These are phyloP conservation scores for Gila orcuttii DNA, from an alignment of 2,113 vertebrate species.

Conservation along the genomic window DNA sequence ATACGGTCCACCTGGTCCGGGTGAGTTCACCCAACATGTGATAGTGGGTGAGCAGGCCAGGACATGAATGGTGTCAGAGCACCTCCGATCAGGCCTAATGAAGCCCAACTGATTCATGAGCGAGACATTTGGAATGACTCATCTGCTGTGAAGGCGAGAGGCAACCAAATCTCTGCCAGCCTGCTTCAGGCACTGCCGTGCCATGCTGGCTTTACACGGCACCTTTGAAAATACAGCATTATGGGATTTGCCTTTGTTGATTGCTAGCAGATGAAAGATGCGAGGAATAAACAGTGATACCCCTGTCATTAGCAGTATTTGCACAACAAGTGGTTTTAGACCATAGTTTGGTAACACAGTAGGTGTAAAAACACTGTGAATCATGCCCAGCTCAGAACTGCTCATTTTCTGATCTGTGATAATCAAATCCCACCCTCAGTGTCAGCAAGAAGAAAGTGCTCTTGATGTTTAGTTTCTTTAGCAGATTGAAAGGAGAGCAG, in stretches of 20 bases:
- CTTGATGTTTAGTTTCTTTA: background rate
- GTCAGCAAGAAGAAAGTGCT: background rate
- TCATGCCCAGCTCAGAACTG: background rate
- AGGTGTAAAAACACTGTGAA: conserved; percentile 11
- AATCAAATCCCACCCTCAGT: conserved; percentile 6
- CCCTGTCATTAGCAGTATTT: background rate
- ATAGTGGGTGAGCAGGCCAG: conserved; percentile 3
- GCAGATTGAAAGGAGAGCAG: background rate
- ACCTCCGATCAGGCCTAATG: conserved; percentile 44
- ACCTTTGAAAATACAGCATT: conserved; percentile 3
- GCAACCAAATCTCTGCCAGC: conserved; percentile 13
- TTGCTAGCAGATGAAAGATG: background rate
- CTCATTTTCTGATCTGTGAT: background rate
- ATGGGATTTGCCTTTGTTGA: conserved; percentile 9
- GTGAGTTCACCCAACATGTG: conserved; percentile 14
- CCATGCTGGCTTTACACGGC: background rate
- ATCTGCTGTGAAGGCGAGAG: conserved; percentile 15
- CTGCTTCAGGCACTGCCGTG: background rate
- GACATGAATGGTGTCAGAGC: conserved; percentile 6
- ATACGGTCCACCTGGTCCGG: conserved; percentile 18
- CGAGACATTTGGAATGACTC: conserved; percentile 44
- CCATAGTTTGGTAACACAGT: conserved; percentile 3
- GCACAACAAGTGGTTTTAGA: background rate
- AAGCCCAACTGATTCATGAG: conserved; percentile 42
- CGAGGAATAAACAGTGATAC: background rate